These are phyloP conservation scores for Thaumatotibia leucotreta DNA, from an alignment of 1,140 invertebrate genomes.

Conservation along the genomic window DNA sequence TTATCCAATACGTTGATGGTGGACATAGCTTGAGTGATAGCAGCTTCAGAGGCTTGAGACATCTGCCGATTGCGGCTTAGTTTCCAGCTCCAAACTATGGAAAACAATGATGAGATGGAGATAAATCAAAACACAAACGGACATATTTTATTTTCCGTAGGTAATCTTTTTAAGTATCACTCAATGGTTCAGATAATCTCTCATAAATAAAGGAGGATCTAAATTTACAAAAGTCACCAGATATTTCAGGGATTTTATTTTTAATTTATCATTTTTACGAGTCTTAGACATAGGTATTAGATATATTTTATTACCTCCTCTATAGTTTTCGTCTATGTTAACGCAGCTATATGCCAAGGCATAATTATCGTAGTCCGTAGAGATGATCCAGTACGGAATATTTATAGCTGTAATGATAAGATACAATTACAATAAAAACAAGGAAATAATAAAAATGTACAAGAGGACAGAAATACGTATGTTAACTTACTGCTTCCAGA, in stretches of 20 bases:
- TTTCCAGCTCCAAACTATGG: conserved; percentile 61
- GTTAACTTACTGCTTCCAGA: conserved; percentile 24
- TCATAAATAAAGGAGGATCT: background rate
- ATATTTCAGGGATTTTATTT: too few species aligned
- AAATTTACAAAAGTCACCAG: background rate
- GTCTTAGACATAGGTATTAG: too few species aligned
- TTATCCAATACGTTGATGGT: conserved; percentile 37
- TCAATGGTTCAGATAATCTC: too few species aligned
- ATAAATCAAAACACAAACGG: too few species aligned
- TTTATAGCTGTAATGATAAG: conserved; percentile 27
- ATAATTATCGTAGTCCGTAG: conserved; percentile 45
- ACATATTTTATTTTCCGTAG: too few species aligned
- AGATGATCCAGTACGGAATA: conserved; percentile 47
- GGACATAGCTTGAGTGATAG: conserved; percentile 38
- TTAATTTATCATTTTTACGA: too few species aligned
- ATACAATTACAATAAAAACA: background rate
- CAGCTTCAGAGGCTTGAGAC: background rate
- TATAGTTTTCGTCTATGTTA: conserved; percentile 28
- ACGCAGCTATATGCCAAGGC: conserved; percentile 53
- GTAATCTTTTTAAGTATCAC: too few species aligned
- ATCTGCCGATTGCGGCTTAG: conserved; percentile 34
- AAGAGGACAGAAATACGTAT: conserved; percentile 28
- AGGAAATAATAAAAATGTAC: background rate
- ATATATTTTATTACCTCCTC: conserved; percentile 42
- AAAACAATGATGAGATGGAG: background rate